Conservation (phyloP, 2,888 invertebrate species). For the Lasioglossum malachurum region DNA sequence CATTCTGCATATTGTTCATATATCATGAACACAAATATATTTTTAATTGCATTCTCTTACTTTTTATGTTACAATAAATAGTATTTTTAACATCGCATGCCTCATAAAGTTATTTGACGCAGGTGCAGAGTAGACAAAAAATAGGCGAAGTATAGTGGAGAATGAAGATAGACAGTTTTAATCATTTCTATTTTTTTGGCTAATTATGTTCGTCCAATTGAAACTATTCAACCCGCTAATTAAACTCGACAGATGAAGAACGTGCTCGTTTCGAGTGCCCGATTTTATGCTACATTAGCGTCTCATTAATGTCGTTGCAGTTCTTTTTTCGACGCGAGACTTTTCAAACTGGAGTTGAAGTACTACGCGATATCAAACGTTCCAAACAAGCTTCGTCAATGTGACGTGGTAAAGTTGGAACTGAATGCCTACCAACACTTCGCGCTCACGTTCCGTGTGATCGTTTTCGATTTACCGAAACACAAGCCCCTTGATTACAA, state of each 20-base stretch:
- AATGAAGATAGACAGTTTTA: not conserved
- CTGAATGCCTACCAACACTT: not conserved
- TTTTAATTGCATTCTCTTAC: no score
- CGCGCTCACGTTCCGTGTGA: not conserved
- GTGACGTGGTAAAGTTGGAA: not conserved
- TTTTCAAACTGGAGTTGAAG: constrained; percentile 4
- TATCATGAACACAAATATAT: no score
- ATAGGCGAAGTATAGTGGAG: not conserved
- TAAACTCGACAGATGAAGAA: constrained; percentile 14
- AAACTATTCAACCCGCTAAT: constrained; percentile 32
- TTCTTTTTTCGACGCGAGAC: not conserved
- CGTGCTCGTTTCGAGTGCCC: not conserved
- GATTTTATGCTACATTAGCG: constrained; percentile 17
- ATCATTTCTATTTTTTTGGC: constrained; percentile 30
- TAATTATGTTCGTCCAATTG: not conserved
- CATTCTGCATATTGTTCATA: no score
- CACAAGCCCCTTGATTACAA: not conserved
- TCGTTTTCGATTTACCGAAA: not conserved
- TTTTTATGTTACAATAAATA: not conserved
- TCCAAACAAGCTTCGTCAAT: not conserved
- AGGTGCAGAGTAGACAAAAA: not conserved
- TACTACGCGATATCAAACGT: not conserved
- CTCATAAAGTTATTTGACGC: not conserved
- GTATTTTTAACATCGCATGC: not conserved
- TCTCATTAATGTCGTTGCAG: not conserved